Base-by-base conservation (phyloP, 1,140 invertebrate species). In the Leptinotarsa lineolata region DNA sequence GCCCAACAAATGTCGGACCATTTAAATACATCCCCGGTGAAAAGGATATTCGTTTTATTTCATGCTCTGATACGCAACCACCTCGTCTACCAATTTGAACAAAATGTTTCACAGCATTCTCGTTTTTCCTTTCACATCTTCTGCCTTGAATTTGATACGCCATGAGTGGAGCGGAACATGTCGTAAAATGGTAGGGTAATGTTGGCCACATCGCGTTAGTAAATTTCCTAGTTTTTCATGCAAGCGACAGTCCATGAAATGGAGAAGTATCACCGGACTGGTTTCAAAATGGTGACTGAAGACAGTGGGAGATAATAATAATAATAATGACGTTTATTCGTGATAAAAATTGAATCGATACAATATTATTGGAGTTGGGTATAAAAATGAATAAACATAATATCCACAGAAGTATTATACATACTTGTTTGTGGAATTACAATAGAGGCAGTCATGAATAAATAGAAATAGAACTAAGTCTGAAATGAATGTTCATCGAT, bases 181-280 rank as follows among this genome's bases (percentile, higher is more conserved):
- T 13, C 48, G 16, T 15, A 2, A 21, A 63, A 63, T 63, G 16
- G 60, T 63, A 24, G 20, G 16, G 60, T 63, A 63, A 63, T 63
- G 21, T 63, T 63, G 20, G 60, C 60, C 60, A 24, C 21, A 24
- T 24, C 22, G 22, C 3, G 60, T 63, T 22, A 12, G 60, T 21
- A 21, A 63, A 20, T 63, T 63, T 20, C 1, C 60, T 24, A 63
- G 60, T 63, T 63, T 63, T 24, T 63, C 60, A 24, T 63, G 60
- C 13, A 21, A 24, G 60, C 60, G 60, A 63, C 60, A 63, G 60
- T 20, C 60, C 60, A 18, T 63, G 60, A 63, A 63, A 63, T 63
- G 60, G 21, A 21, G 16, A n/a, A 2, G 48, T 54, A 16, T 54
- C 48, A 54, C 48, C n/a, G 48, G 4, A 54, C 16, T 54, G 48